These are phyloP conservation scores for Calameuta pallipes DNA, from an alignment of 2,888 invertebrate species.

Conservation along the genomic window DNA sequence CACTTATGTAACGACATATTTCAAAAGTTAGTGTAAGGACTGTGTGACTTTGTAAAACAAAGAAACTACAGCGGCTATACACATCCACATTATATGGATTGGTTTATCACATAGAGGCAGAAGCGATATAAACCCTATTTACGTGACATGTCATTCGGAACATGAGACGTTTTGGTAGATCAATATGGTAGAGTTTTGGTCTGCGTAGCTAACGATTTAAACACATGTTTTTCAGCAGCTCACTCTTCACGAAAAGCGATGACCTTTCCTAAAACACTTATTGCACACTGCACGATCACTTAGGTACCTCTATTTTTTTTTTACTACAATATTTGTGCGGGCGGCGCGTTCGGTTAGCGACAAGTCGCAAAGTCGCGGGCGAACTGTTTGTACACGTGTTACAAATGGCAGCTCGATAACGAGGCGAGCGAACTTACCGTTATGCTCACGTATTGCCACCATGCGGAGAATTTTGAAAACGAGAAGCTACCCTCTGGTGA, in stretches of 20 bases:
- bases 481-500: constrained; percentile 7
- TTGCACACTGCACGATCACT: constrained; percentile 13
- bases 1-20: background rate
- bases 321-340: background rate
- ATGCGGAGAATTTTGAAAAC: constrained; percentile 18
- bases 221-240: background rate
- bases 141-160: background rate
- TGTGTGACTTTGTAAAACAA: background rate
- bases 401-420: constrained; percentile 29
- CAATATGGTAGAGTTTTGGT: background rate
- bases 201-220: background rate
- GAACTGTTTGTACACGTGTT: constrained; percentile 49
- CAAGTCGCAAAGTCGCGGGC: constrained; percentile 38
- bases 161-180: background rate
- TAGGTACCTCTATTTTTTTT: constrained; percentile 21
- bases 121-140: background rate
- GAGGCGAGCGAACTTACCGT: constrained; percentile 26
- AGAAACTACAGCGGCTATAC: background rate
- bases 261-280: background rate
- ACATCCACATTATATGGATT: background rate
- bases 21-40: background rate
- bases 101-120: background rate
- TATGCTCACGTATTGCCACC: constrained; percentile 25
- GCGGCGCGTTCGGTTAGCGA: constrained; percentile 3
- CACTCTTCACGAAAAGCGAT: background rate